Base-by-base conservation (phyloP, 1,140 invertebrate species). In the Apis laboriosa region DNA sequence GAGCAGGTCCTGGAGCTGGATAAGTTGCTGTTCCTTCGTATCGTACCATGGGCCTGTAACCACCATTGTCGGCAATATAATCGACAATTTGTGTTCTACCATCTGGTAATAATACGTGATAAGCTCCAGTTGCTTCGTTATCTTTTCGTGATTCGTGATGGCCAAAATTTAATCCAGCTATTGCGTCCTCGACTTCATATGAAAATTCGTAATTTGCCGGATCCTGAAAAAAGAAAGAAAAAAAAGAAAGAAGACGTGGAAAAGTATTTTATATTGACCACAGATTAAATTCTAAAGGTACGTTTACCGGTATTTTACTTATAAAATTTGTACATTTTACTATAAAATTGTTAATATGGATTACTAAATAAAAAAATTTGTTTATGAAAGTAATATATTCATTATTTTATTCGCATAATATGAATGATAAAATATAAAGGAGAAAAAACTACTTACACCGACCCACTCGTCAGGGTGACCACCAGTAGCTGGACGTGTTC, bases 151-250 rank as follows among this genome's bases (percentile, higher is more conserved):
- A 95, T 89, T 96, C 96, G 19, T 94, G 94, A 90, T 96, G 96
- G 0, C 95, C 96, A 84, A 96, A 96, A 80, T 96, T 95, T 21
- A 95, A 82, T 28, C 94, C 95, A 3, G 94, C 93, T 0, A 84
- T 90, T 11, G 94, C 94, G 85, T 96, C 96, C 88, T 96, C 94
- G 19, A 96, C 96, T 82, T 96, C 95, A 90, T 96, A 96, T 2
- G 95, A 95, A 90, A 96, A 96, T 83, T 96, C 95, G 89, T 97
- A 96, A 90, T 96, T 96, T 11, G 95, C 95, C 61, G 96, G 96
- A 80, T 96, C 94, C 96, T 96, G 1, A 56, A 28, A 49, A 12
- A 7, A 34, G 12, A 34, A 17, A 56, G 56, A 9, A 2, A 58
- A 19, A 34, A 13, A 34, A 66, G n/a, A 34, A 34, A 13, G 24